Base-by-base conservation (phyloP, 2,888 invertebrate species). In the Drosophila histrio region DNA sequence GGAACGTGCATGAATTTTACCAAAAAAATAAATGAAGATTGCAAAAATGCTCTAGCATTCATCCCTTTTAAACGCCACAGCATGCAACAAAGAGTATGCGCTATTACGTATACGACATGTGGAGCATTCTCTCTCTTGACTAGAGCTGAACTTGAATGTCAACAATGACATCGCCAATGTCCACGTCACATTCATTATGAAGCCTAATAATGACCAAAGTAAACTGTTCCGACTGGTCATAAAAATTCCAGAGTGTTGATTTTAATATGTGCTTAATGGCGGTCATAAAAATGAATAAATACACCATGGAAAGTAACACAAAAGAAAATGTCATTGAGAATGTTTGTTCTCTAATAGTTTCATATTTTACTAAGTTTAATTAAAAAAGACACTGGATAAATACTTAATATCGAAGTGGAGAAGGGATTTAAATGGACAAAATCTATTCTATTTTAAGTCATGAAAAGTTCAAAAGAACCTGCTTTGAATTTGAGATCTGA, bases 211-310 rank as follows among this genome's bases (percentile, higher is more conserved):
- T 57, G 60, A 49, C 46, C 59, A 68, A 9, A 53, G 38, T 66
- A 52, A 62, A 64, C 58, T 32, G 62, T 60, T 61, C 59, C 57
- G 41, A 39, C 7, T 32, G 52, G 52, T 56, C 80, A 68, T 86
- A 83, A 83, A 83, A 86, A 86, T 83, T 83, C 83, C 86, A 63
- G 60, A 67, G 56, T 76, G 86, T 64, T 77, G 69, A 79, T 74
- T 83, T 83, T 83, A 79, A 86, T 86, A 68, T 73, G 64, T 44
- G 66, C 68, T 68, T 83, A 86, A 83, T 83, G 86, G 76, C 15
- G 24, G 52, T 57, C 79, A 77, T 85, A 65, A 82, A 85, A 74
- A 58, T 41, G 61, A 66, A 66, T 59, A 46, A 60, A 69, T 59
- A 32, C 54, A 57, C 7, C 21, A 50, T 30, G 32, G 21, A 17